Base-by-base conservation (phyloP, 1,140 invertebrate species). In the Colletes latitarsis region DNA sequence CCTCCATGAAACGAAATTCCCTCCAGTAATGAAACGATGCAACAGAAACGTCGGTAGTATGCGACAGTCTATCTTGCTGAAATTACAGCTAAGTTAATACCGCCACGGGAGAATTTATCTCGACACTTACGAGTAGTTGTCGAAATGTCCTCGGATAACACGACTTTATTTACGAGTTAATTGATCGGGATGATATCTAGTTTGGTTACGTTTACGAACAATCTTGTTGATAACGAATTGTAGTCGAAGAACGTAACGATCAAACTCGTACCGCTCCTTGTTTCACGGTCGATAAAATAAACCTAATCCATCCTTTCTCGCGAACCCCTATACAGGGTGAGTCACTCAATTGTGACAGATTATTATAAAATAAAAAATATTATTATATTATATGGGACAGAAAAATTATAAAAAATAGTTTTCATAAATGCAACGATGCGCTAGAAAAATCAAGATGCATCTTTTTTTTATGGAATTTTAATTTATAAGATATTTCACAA, bases 231-330 rank as follows among this genome's bases (percentile, higher is more conserved):
- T 55, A 55, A 69, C 58, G 58, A 63, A 17, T 17, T 21, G 43
- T 3, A 9, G 15, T 14, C 58, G 15, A 62, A n/a, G 71, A 30
- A 63, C 57, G 9, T 75, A 75, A 66, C 62, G 73, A 75, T 30
- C 46, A 49, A 67, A 19, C 60, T 73, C 21, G 4, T 53, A 41
- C 73, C 17, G 30, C 64, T 55, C 30, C 30, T 30, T 30, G 30
- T 30, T 2, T 30, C 30, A 75, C 62, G 73, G 21, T 75, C 73
- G 73, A 66, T 75, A 75, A 55, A 75, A 66, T 53, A 66, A 75
- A 57, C 46, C 60, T 66, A 49, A 75, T 75, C 60, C 70, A 67
- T 14, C 4, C n/a, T 60, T 15, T 9, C 57, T 10, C 21, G 14
- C 5, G 14, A 9, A 17, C 64, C n/a, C 10, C 15, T 10, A 30